Evolutionary conservation across 2,888 invertebrate genomes (phyloP), one percentile per base, ranked within the genome.

Genomic region (Eupithecia pulchellata): DNA sequence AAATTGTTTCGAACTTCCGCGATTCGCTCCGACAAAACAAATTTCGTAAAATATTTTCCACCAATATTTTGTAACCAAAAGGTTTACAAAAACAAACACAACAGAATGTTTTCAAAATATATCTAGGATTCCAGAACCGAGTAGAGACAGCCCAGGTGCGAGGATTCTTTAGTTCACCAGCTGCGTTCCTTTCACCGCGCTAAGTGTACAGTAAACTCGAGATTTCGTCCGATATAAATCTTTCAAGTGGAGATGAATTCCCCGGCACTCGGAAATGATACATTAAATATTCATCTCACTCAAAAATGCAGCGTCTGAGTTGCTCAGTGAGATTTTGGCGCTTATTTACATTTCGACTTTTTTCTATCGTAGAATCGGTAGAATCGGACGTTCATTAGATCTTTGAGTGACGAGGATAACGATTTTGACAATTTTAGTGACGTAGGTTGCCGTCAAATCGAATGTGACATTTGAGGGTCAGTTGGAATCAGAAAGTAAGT

Each of bases 201-300:
- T 69, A 72, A 73, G 69, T 72, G 72, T 73, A 73, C 73, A 72
- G 88, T 89, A 89, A 88, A 89, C 89, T 88, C 85, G 81, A 91
- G 86, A 91, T 91, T 91, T 89, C 82, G 79, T 79, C 83, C 86
- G 89, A 88, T 87, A 91, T 92, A 93, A 92, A 93, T 93, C 92
- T 91, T 91, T 91, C 89, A 85, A 89, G 88, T 86, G 85, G 84
- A 90, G 89, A 91, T 91, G 91, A 91, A 93, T 92, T 89, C 82
- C 81, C 85, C 82, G 84, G 76, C 86, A 88, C 90, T 90, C 84
- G 88, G 89, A 91, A 90, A 91, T 92, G 91, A 90, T 92, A 91
- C 87, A 89, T 93, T 86, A 92, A 92, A 91, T 92, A 93, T 93
- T 93, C 90, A 92, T 87, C 72, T 77, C 84, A 79, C 87, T 89